Conservation (phyloP, 2,797 vertebrate genomes). For the Galaxias olidus region DNA sequence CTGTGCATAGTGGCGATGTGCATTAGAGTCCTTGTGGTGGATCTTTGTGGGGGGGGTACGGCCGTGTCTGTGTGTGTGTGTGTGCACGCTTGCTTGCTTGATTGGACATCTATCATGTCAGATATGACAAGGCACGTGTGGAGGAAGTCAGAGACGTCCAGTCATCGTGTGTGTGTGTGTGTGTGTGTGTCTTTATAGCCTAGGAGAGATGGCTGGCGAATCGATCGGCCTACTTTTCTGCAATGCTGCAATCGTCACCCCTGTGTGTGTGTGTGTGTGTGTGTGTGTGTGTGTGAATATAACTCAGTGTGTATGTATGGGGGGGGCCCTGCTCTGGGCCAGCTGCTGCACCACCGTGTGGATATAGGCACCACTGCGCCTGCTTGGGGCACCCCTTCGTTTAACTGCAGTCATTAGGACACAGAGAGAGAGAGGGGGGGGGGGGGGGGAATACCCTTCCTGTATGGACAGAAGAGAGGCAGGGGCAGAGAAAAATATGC, state of each 20-base stretch:
- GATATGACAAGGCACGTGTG: neutral
- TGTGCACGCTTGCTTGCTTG: too few relatives aligned
- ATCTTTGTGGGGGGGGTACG: too few relatives aligned
- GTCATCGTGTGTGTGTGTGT: conserved; percentile 12
- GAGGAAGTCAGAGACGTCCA: conserved; percentile 29
- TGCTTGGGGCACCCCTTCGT: too few relatives aligned
- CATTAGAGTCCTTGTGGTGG: too few relatives aligned
- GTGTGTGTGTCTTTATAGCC: neutral
- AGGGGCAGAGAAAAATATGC: neutral
- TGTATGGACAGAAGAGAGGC: neutral
- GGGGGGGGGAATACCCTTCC: neutral
- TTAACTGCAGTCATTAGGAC: conserved; percentile 13
- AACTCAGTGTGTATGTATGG: conserved; percentile 36
- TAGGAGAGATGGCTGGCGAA: conserved; percentile 7
- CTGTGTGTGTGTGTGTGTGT: conserved; percentile 61
- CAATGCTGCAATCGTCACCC: conserved; percentile 66
- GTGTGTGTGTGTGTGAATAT: conserved; percentile 2
- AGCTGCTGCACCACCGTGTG: conserved; percentile 69
- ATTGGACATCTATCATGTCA: too few relatives aligned
- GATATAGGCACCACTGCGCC: conserved; percentile 33
- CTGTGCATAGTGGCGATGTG: too few relatives aligned
- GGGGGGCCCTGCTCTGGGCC: conserved; percentile 52
- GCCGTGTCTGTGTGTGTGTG: too few relatives aligned
- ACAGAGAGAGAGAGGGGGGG: neutral
- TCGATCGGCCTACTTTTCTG: conserved; percentile 62